phyloP scores from a whole-genome alignment of 2,888 invertebrate species.

The Heliconius sara region DNA sequence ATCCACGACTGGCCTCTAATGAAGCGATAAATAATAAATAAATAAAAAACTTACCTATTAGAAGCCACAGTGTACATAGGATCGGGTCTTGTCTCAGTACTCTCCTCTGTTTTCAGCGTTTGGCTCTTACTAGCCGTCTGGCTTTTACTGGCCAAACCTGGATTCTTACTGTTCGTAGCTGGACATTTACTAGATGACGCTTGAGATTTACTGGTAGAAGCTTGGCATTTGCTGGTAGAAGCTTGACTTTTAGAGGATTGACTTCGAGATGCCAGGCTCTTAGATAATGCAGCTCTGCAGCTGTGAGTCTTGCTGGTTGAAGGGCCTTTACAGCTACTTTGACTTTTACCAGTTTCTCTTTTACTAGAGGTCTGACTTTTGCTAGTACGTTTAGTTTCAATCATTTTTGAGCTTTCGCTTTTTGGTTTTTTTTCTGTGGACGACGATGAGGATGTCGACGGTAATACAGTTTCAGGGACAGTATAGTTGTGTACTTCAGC shows the following conservation, averaged over 20 bases:
- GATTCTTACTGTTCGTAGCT: neutral
- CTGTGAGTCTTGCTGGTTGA: neutral
- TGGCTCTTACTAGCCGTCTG: neutral
- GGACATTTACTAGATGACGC: constrained; percentile 52
- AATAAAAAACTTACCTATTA: constrained; percentile 61
- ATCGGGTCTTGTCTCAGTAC: constrained; percentile 63
- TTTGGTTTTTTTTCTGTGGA: constrained; percentile 60
- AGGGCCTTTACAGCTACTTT: neutral
- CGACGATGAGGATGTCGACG: constrained; percentile 55
- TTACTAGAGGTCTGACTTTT: constrained; percentile 35
- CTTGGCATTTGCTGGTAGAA: neutral
- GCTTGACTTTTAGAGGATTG: neutral
- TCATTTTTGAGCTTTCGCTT: constrained; percentile 65
- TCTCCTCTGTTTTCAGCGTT: constrained; percentile 63
- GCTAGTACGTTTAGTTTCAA: constrained; percentile 67
- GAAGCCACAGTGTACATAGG: constrained; percentile 72
- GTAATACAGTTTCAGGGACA: constrained; percentile 1
- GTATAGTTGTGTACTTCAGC: constrained; percentile 34
- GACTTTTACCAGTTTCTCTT: constrained; percentile 7
- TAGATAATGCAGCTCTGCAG: neutral
- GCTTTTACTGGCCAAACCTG: neutral
- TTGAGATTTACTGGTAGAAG: constrained; percentile 56
- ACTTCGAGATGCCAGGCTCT: neutral
- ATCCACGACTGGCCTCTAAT: too few relatives aligned
- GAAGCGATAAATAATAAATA: neutral